Base-by-base conservation (phyloP, 2,888 invertebrate species). In the Doris montereyensis region DNA sequence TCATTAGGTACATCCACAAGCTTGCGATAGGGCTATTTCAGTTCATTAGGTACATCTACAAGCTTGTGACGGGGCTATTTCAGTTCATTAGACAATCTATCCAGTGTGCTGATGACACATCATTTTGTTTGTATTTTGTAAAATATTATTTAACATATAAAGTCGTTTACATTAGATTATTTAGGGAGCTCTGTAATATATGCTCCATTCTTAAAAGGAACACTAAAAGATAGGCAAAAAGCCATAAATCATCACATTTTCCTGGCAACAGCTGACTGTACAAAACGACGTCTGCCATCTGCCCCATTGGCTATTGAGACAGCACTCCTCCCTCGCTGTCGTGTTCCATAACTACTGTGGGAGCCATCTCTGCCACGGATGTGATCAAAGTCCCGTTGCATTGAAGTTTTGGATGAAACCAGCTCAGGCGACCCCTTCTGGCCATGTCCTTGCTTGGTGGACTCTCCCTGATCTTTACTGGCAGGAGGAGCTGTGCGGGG, bases 401-500 rank as follows among this genome's bases (percentile, higher is more conserved):
- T 67, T 17, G 52, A 8, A 32, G 41, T 13, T 4, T 24, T 10
- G 13, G 26, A 41, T 28, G 26, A 70, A 24, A 62, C 28, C 2
- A 13, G 13, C n/a, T 10, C 1, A 35, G 17, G 52, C 1, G 2
- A 32, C 52, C n/a, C 35, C 10, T n/a, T 62, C 30, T 24, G 71
- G 28, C 26, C 80, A 17, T 57, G 71, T 10, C 28, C 57, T 21
- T 30, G n/a, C 34, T 76, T 57, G 30, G 30, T 13, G 13, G 52
- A 26, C 17, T 71, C 52, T 17, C 52, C 41, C 0, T 76, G 71
- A 13, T 57, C 76, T 34, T 71, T 65, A 10, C 35, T 73, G 13
- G 74, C n/a, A 32, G 87, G 84, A 3, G 89, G 88, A 0, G 88
- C 88, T 5, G 89, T 89, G 73, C 88, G 88, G 24, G 90, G 90